Percentiles rank a stretch among this genome's conserved stretches.
Conservation (phyloP, 2,113 vertebrate species). For the Lontra canadensis region DNA sequence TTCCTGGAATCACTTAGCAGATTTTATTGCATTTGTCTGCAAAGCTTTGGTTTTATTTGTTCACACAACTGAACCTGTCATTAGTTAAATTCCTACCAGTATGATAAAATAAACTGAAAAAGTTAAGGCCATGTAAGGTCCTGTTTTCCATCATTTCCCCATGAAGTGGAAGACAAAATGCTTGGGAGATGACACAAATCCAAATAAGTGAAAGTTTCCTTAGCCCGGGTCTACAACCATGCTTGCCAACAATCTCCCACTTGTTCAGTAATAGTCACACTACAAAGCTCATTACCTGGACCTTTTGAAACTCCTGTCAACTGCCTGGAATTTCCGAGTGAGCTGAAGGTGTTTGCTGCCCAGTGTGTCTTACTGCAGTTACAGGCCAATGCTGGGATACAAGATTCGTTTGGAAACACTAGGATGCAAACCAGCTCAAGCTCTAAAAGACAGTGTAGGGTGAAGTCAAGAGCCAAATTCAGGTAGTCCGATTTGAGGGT, state of each 20-base stretch:
- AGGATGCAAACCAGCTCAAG: background rate
- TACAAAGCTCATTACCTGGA: background rate
- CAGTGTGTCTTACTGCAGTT: background rate
- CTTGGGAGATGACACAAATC: background rate
- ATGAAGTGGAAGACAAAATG: background rate
- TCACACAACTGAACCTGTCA: background rate
- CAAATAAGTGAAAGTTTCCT: background rate
- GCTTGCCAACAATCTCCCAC: background rate
- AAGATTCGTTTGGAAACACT: background rate
- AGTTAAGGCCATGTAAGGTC: background rate
- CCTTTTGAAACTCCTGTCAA: background rate
- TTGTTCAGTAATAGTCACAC: background rate
- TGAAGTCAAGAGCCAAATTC: background rate
- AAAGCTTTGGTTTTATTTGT: background rate
- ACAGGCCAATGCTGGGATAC: background rate
- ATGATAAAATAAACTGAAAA: background rate
- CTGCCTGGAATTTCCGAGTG: background rate
- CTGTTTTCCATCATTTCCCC: background rate
- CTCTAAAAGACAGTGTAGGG: background rate
- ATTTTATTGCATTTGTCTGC: slow-evolving; percentile 2
- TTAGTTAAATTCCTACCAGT: background rate
- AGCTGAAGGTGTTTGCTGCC: background rate
- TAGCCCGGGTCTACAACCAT: background rate
- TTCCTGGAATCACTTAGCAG: background rate
- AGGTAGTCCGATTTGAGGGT: background rate